A percentile compares a stretch with the other conserved stretches of the same genome.
Conservation (phyloP, 1,140 invertebrate species). For the Berghia stephanieae region DNA sequence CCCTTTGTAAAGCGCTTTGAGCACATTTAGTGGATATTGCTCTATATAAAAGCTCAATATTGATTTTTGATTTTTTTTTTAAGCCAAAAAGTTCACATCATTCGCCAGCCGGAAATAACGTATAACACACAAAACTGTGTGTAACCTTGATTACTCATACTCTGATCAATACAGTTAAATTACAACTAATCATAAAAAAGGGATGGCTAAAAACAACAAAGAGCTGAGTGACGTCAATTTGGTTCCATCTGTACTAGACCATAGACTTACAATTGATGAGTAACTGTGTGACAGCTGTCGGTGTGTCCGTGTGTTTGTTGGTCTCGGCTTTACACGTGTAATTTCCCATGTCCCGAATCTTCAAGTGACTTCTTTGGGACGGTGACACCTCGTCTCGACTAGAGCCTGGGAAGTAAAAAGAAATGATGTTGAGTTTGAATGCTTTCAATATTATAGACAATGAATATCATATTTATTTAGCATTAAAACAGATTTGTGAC, state of each 20-base stretch:
- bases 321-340: conserved; percentile 47
- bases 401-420: conserved; percentile 32
- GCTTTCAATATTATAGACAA: too few relatives aligned
- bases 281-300: conserved; percentile 19
- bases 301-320: conserved; percentile 28
- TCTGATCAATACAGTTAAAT: neutral
- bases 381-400: conserved; percentile 21
- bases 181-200: neutral
- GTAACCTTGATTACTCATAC: neutral
- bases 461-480: too few relatives aligned
- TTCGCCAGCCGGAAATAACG: neutral
- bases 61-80: too few relatives aligned
- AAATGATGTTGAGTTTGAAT: too few relatives aligned
- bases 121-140: neutral
- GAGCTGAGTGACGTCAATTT: neutral
- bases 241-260: neutral
- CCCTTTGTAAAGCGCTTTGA: too few relatives aligned
- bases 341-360: conserved; percentile 47
- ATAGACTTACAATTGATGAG: conserved; percentile 43
- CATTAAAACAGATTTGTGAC: too few relatives aligned
- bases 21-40: too few relatives aligned
- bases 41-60: too few relatives aligned
- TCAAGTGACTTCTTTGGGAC: conserved; percentile 28
- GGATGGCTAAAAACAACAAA: neutral
- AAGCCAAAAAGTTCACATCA: too few relatives aligned